These are phyloP conservation scores for Mohoua ochrocephala DNA, from an alignment of 2,113 vertebrate genomes.

Conservation along the genomic window DNA sequence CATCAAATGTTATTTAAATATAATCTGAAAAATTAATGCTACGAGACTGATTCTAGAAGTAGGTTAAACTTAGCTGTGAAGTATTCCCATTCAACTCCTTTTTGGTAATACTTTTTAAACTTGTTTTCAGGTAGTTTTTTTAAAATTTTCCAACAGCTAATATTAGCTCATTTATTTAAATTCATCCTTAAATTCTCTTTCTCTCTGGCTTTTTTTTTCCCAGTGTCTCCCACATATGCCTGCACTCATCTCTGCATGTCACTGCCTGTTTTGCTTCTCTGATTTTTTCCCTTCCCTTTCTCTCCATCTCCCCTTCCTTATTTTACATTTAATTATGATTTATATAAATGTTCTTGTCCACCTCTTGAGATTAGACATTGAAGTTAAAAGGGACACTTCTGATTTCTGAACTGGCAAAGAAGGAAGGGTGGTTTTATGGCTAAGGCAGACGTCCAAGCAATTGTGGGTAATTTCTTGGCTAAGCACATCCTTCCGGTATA, in stretches of 20 bases:
- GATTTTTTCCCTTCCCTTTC: background rate
- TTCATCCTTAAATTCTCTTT: background rate
- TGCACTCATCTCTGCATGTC: background rate
- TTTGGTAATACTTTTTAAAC: background rate
- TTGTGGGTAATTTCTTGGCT: slow-evolving; percentile 13
- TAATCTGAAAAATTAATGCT: background rate
- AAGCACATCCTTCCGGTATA: background rate
- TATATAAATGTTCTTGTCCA: background rate
- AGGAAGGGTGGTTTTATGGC: background rate
- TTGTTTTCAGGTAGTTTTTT: background rate
- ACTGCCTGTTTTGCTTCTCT: background rate
- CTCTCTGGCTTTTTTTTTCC: background rate
- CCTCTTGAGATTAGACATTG: background rate
- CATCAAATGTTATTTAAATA: background rate
- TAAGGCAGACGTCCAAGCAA: background rate
- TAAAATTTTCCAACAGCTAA: background rate
- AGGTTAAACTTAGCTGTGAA: background rate
- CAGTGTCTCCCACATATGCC: background rate
- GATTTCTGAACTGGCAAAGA: background rate
- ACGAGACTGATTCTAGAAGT: background rate
- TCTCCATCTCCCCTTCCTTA: background rate
- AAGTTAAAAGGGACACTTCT: background rate
- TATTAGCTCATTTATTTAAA: background rate
- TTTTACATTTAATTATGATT: slow-evolving; percentile 10
- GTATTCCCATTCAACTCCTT: background rate